Percentiles rank a stretch among this genome's conserved stretches.
These are phyloP conservation scores for Venusia cambrica DNA, from an alignment of 2,888 invertebrate species.

Conservation along the genomic window DNA sequence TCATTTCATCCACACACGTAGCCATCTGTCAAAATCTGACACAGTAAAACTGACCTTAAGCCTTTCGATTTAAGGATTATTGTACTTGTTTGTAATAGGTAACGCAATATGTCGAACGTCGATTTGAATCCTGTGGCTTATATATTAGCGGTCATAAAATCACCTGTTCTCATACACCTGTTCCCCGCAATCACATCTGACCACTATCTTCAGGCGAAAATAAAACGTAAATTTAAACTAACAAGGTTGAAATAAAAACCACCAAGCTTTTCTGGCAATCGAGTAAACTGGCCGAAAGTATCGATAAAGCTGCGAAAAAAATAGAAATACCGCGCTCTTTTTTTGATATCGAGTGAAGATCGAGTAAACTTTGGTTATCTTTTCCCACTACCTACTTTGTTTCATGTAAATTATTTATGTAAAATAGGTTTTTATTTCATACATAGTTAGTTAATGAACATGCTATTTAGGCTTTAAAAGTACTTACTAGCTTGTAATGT, in stretches of 20 bases:
- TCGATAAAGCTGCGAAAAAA: conserved; percentile 37
- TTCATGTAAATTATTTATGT: no score
- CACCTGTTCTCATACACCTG: conserved; percentile 77
- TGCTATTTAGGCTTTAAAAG: no score
- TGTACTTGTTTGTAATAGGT: conserved; percentile 38
- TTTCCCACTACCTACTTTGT: no score
- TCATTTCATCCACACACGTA: conserved; percentile 38
- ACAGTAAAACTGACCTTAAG: conserved; percentile 33
- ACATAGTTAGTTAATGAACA: no score
- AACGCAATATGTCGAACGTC: conserved; percentile 62
- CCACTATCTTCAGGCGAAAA: conserved; percentile 34
- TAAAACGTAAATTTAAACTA: conserved; percentile 1
- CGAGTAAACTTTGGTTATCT: conserved; percentile 8
- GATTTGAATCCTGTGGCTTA: conserved; percentile 68
- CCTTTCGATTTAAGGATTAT: conserved; percentile 16
- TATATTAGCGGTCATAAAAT: conserved; percentile 74
- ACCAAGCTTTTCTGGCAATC: conserved; percentile 38
- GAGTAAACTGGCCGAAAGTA: conserved; percentile 54
- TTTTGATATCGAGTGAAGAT: conserved; percentile 35
- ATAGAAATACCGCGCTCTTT: conserved; percentile 46
- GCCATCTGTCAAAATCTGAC: conserved; percentile 44
- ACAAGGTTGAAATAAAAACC: conserved; percentile 30
- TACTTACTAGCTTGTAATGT: no score
- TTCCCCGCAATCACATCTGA: conserved; percentile 75
- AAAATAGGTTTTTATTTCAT: no score